A percentile compares a stretch with the other conserved stretches of the same genome.
Conservation (phyloP, 1,140 invertebrate species). For the Chironomus tepperi region DNA sequence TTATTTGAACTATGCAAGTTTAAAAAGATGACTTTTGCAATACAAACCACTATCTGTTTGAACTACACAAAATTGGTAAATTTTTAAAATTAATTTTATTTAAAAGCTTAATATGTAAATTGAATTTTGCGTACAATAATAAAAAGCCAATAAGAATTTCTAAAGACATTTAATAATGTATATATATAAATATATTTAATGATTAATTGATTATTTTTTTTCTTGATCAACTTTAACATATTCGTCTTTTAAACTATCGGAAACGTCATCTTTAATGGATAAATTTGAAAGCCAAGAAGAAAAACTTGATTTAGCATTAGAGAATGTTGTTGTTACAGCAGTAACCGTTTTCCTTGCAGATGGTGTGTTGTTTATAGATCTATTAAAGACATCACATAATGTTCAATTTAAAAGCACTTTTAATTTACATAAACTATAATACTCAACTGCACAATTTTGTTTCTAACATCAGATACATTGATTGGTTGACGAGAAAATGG, state of each 20-base stretch:
- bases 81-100: no score
- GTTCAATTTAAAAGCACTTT: neutral
- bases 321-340: neutral
- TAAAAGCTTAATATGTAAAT: no score
- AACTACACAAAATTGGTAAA: no score
- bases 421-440: neutral
- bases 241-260: neutral
- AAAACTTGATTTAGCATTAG: neutral
- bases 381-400: neutral
- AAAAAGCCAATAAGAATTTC: no score
- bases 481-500: conserved; percentile 79
- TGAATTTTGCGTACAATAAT: no score
- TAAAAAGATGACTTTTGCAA: no score
- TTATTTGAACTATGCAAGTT: no score
- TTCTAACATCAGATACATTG: conserved; percentile 88
- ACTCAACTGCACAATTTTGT: conserved; percentile 70
- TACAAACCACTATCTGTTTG: no score
- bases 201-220: no score
- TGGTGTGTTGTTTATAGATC: neutral
- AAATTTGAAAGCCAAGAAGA: conserved; percentile 16
- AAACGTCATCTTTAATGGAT: neutral
- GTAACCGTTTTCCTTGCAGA: neutral
- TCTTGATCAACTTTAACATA: no score
- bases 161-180: no score
- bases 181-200: no score